Conservation (phyloP, 1,140 invertebrate genomes). For the Cyphomyrmex costatus region DNA sequence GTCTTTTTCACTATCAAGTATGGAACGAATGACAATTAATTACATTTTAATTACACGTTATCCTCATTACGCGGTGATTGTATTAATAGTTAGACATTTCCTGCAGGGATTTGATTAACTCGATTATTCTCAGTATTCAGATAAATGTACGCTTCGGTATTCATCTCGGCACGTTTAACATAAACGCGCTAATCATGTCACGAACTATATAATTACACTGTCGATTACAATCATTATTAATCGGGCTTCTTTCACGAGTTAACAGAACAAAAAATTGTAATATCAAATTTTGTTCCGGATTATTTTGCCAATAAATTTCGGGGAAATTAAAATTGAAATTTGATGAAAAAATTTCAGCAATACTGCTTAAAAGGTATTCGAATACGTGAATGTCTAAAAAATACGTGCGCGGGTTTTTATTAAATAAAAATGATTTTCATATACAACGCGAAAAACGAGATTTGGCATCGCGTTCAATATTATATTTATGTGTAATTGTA, state of each 20-base stretch:
- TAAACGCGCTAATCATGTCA: slow-evolving; percentile 39
- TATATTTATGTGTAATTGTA: slow-evolving; percentile 38
- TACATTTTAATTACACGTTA: slow-evolving; percentile 66
- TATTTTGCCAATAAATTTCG: not conserved
- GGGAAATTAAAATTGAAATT: not conserved
- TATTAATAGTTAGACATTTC: slow-evolving; percentile 58
- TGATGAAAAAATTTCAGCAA: not conserved
- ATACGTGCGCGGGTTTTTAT: not conserved
- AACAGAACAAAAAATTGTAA: slow-evolving; percentile 7
- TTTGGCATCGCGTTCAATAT: slow-evolving; percentile 11
- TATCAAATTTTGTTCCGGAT: not conserved
- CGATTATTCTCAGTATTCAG: slow-evolving; percentile 53
- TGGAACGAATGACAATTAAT: slow-evolving; percentile 65
- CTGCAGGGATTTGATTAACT: slow-evolving; percentile 52
- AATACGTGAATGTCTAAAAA: not conserved
- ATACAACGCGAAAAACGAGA: not conserved
- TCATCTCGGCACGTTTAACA: slow-evolving; percentile 36
- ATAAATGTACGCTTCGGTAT: slow-evolving; percentile 45
- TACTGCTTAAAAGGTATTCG: not conserved
- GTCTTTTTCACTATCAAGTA: slow-evolving; percentile 54
- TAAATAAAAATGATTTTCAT: not conserved
- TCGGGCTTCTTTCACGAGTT: slow-evolving; percentile 25
- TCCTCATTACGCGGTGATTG: slow-evolving; percentile 24
- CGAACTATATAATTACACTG: slow-evolving; percentile 45
- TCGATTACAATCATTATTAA: slow-evolving; percentile 51